A percentile compares a stretch with the other conserved stretches of the same genome.
phyloP scores from a whole-genome alignment of 2,888 invertebrate species.

The Coenonympha glycerion region DNA sequence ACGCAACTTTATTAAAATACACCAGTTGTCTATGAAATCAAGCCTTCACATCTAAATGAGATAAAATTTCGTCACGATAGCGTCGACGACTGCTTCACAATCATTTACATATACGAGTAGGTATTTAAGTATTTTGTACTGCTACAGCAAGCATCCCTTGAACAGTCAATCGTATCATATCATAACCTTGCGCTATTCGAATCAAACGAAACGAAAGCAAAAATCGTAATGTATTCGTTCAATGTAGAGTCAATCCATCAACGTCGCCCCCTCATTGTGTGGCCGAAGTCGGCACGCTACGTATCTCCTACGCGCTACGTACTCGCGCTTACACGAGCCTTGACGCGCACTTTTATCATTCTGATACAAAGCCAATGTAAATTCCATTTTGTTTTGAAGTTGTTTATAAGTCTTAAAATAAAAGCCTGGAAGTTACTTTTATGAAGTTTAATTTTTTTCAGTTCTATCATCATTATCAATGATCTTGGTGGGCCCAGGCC shows the following conservation, averaged over 20 bases:
- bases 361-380: conserved; percentile 49
- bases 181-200: conserved; percentile 74
- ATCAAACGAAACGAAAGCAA: conserved; percentile 72
- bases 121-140: conserved; percentile 16
- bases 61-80: no score
- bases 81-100: no score
- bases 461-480: no score
- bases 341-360: conserved; percentile 56
- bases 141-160: conserved; percentile 24
- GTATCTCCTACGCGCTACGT: conserved; percentile 35
- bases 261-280: no score
- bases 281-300: no score
- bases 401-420: neutral
- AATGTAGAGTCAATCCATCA: no score
- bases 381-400: conserved; percentile 34
- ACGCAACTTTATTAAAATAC: no score
- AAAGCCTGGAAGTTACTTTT: neutral
- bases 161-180: conserved; percentile 52
- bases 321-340: conserved; percentile 39
- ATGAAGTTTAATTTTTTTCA: no score
- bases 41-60: no score
- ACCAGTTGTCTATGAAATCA: no score
- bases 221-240: conserved; percentile 76
- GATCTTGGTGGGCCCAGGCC: no score
- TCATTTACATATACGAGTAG: no score